Conservation (phyloP, 2,113 vertebrate species). For the Numida meleagris region DNA sequence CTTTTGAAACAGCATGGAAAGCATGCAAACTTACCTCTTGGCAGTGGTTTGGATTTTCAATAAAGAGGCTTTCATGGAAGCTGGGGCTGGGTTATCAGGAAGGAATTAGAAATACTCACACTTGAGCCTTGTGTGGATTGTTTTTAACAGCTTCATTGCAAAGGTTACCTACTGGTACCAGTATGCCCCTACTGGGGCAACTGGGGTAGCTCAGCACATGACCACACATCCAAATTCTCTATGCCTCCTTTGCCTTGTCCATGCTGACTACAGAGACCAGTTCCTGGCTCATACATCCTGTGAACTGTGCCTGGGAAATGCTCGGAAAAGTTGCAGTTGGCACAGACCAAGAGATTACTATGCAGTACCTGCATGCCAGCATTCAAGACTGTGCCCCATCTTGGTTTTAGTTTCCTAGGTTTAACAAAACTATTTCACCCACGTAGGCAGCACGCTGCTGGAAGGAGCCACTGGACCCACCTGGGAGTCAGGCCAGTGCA, state of each 20-base stretch:
- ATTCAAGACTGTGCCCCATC: background rate
- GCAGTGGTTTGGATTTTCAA: constrained; percentile 9
- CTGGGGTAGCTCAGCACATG: background rate
- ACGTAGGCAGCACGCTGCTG: background rate
- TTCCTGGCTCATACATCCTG: background rate
- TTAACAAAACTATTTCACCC: background rate
- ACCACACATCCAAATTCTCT: background rate
- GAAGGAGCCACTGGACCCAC: background rate
- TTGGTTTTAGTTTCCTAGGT: background rate
- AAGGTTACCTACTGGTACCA: background rate
- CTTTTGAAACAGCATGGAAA: background rate
- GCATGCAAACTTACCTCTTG: background rate
- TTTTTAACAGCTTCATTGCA: background rate
- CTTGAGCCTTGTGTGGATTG: background rate
- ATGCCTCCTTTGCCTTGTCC: background rate
- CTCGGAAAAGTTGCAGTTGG: background rate
- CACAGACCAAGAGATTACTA: background rate
- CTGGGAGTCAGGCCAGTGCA: background rate
- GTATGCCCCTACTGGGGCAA: background rate
- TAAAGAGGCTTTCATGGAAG: background rate
- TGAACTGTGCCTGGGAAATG: background rate
- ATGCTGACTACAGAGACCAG: background rate
- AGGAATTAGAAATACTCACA: background rate
- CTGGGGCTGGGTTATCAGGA: background rate
- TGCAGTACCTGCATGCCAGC: background rate